Evolutionary conservation across 2,888 invertebrate species (phyloP), one percentile per base, ranked within the genome.

Genomic region (Tholera decimalis): DNA sequence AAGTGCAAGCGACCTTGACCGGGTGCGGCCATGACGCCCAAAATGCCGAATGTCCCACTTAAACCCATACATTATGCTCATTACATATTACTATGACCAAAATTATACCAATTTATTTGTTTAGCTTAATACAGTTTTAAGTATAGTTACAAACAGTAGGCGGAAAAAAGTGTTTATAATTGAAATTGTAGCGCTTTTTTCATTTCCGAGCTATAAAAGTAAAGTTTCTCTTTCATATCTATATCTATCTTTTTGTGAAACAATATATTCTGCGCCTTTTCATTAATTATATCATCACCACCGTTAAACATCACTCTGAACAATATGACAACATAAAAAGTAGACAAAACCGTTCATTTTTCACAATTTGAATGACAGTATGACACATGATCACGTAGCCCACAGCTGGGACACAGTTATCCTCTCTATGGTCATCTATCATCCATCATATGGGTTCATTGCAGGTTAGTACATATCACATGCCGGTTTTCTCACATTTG

Each of bases 1-100:
- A 89, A 89, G 91, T 93, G 92, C 91, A 91, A 85, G 90, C 88
- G 94, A 83, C 95, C 95, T 95, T 95, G 95, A 94, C 95, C 94
- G 89, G 83, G 86, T 86, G 88, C 79, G 72, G 57, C 57, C 83
- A 83, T 67, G 76, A 83, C 84, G 88, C 88, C 92, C 87, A 91
- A 94, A 92, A 87, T 83, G 73, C 75, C 82, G 83, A 83, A 77
- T 82, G 81, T 74, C 85, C 83, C 78, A 85, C 85, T 84, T 88
- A 83, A 63, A 65, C 74, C 58, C 78, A 79, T 82, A 77, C 51
- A 80, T 83, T 81, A 76, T 68, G 46, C 72, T 67, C 62, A 83
- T 71, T 77, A 74, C 44, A 67, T 72, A 71, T 58, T 70, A 76
- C 47, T 71, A 63, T 60, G 41, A 68, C 51, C 58, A 73, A 76